Evolutionary conservation across 2,797 vertebrate genomes (phyloP).

Genomic region (Anguilla pacifica): DNA sequence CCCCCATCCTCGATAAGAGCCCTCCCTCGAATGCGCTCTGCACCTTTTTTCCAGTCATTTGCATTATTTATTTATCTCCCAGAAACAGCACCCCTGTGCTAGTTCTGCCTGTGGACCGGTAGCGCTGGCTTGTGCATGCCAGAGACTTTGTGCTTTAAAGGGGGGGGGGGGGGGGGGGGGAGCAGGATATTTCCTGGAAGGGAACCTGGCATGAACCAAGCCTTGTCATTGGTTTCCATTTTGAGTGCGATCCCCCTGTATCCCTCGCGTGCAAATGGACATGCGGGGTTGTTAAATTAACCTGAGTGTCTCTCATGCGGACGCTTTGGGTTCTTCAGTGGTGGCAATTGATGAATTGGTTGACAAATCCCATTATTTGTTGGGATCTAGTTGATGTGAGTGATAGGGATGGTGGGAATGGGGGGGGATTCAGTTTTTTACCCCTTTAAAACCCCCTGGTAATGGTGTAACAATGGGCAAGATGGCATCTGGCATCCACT

Average conservation of each 20-base stretch:
- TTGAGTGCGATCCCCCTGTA: neutral
- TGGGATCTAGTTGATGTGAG: neutral
- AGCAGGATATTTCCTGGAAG: neutral
- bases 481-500: neutral
- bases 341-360: neutral
- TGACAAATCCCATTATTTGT: neutral
- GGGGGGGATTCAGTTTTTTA: neutral
- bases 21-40: slow-evolving; percentile 16
- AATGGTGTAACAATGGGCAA: neutral
- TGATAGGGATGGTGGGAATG: neutral
- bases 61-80: slow-evolving; percentile 54
- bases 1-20: slow-evolving; percentile 5
- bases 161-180: neutral
- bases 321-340: neutral
- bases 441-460: neutral
- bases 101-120: slow-evolving; percentile 35
- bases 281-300: neutral
- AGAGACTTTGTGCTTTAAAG: slow-evolving; percentile 15
- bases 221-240: neutral
- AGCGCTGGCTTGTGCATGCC: slow-evolving; percentile 24
- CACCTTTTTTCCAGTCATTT: slow-evolving; percentile 45
- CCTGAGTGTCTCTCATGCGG: neutral
- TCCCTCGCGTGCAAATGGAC: neutral
- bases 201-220: neutral
- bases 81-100: slow-evolving; percentile 37